Evolutionary conservation across 2,113 vertebrate genomes (phyloP).

Genomic region (Tychaedon coryphoeus): DNA sequence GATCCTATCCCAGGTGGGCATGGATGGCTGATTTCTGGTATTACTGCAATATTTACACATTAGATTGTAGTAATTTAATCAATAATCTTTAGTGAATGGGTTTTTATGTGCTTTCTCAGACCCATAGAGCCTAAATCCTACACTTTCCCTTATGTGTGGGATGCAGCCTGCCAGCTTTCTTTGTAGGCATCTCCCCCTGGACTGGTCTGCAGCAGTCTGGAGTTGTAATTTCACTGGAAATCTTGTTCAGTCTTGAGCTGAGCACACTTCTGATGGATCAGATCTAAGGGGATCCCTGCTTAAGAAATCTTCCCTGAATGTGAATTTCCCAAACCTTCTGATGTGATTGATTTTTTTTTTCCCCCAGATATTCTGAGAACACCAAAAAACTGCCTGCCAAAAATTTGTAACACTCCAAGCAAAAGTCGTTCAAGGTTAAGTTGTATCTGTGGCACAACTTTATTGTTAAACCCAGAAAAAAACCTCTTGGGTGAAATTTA

Average conservation of each 20-base stretch:
- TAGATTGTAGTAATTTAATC: not conserved
- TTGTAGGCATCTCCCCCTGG: not conserved
- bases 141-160: not conserved
- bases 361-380: not conserved
- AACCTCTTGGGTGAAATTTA: not conserved
- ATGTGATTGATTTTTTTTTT: rapidly evolving
- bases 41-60: not conserved
- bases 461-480: not conserved
- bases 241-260: not conserved
- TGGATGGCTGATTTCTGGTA: not conserved
- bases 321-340: not conserved
- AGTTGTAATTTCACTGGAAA: not conserved
- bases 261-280: not conserved
- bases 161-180: not conserved
- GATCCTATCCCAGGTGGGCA: not conserved
- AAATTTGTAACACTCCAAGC: not conserved
- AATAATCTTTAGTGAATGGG: not conserved
- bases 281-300: not conserved
- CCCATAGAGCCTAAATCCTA: not conserved
- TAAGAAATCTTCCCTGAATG: not conserved
- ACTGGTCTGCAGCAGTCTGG: not conserved
- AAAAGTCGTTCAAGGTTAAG: not conserved
- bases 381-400: not conserved
- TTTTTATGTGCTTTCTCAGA: not conserved
- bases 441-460: not conserved